Percentiles rank a stretch among this genome's conserved stretches.
Evolutionary conservation across 2,113 vertebrate genomes (phyloP).

Genomic region (Rhizomys pruinosus): DNA sequence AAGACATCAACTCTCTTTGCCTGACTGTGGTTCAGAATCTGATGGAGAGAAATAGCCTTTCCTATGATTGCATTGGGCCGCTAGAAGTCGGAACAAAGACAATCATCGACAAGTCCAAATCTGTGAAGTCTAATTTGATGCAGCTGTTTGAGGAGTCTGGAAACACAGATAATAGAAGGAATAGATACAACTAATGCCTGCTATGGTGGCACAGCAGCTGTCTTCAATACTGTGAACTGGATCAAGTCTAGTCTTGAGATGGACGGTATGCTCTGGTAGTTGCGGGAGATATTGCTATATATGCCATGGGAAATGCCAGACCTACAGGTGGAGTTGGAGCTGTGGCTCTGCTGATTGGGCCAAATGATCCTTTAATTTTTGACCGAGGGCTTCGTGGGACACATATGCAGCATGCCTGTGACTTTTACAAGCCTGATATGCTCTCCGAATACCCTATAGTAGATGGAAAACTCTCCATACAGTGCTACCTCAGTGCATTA

Average conservation of each 20-base stretch:
- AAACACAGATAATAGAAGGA: constrained; percentile 97
- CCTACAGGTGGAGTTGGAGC: constrained; percentile 97
- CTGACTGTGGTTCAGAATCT: constrained; percentile 96
- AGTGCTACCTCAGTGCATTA: constrained; percentile 97
- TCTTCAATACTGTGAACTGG: constrained; percentile 99
- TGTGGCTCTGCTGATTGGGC: constrained; percentile 95
- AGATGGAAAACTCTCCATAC: constrained; percentile 96
- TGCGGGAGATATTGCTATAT: constrained; percentile 98
- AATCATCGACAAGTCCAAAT: constrained; percentile 98
- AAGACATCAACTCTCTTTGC: constrained; percentile 98
- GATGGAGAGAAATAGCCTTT: constrained; percentile 94
- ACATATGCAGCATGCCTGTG: constrained; percentile 98
- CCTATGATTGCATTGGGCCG: constrained; percentile 95
- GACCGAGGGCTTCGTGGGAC: constrained; percentile 97
- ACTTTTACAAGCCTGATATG: constrained; percentile 99
- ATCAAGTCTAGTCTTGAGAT: constrained; percentile 99
- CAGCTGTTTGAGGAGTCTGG: constrained; percentile 99
- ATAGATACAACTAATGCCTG: constrained; percentile 98
- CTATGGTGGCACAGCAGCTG: constrained; percentile 97
- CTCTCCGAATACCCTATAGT: constrained; percentile 97
- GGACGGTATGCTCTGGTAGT: constrained; percentile 97
- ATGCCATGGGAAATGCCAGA: constrained; percentile 95
- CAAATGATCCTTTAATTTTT: constrained; percentile 95
- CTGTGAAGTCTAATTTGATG: constrained; percentile 98
- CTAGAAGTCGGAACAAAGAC: constrained; percentile 98